Percentiles rank a stretch among this genome's conserved stretches.
Conservation (phyloP, 2,888 invertebrate species). For the Pachliopta kotzebuea region DNA sequence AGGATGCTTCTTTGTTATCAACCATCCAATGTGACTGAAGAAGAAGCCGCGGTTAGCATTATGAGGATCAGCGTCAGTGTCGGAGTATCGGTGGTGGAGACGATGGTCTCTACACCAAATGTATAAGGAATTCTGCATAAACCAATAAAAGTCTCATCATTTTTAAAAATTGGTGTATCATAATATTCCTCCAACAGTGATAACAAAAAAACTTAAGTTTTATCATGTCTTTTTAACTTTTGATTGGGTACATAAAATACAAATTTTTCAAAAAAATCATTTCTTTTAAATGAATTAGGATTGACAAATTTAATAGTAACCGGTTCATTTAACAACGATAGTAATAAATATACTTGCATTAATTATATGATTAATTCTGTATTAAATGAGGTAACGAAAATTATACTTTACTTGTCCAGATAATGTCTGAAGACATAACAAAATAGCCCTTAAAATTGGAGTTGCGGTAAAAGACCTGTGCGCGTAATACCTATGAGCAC, state of each 20-base stretch:
- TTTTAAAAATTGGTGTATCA: not conserved
- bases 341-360: not conserved
- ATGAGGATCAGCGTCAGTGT: constrained; percentile 88
- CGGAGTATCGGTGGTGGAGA: constrained; percentile 88
- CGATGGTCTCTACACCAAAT: constrained; percentile 91
- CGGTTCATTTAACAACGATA: not conserved
- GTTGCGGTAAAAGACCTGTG: constrained; percentile 89
- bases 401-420: constrained; percentile 85
- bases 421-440: constrained; percentile 84
- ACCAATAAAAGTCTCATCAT: not conserved
- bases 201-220: too few species aligned
- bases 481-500: constrained; percentile 90
- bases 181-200: too few species aligned
- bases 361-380: not conserved
- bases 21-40: constrained; percentile 94
- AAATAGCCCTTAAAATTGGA: constrained; percentile 79
- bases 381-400: not conserved
- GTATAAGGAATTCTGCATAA: constrained; percentile 83
- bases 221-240: too few species aligned
- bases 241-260: too few species aligned
- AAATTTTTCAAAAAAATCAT: too few species aligned
- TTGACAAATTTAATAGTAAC: too few species aligned
- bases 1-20: constrained; percentile 89
- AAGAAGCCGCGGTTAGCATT: constrained; percentile 91
- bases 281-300: too few species aligned